Evolutionary conservation across 2,888 invertebrate species (phyloP).

Genomic region (Hyposoter dolosus): DNA sequence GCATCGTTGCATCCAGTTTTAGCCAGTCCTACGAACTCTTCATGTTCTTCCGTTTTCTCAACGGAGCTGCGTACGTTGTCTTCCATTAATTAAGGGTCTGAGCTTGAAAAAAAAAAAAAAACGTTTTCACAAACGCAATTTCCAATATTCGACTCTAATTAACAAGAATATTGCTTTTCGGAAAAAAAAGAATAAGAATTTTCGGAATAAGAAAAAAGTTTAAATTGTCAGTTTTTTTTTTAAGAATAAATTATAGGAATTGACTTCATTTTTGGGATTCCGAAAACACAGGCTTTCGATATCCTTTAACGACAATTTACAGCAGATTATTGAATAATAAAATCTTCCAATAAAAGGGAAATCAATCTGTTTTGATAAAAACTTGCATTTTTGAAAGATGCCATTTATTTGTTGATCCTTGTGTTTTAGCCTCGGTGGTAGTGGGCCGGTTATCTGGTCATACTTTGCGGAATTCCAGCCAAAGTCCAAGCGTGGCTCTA

Average conservation of each 20-base stretch:
- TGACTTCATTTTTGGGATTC: too few relatives aligned
- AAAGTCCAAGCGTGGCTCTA: constrained; percentile 94
- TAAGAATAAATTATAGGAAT: neutral
- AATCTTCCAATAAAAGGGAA: too few relatives aligned
- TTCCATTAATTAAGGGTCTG: neutral
- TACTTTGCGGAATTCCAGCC: constrained; percentile 98
- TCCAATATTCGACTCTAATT: neutral
- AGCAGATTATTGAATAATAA: too few relatives aligned
- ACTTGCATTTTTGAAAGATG: neutral
- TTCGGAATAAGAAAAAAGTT: too few relatives aligned
- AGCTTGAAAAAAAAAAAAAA: neutral
- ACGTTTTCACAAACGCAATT: neutral
- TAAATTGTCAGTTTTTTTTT: too few relatives aligned
- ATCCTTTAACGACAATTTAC: too few relatives aligned
- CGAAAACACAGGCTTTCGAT: too few relatives aligned
- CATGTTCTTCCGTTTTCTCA: constrained; percentile 95
- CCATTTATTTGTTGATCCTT: neutral
- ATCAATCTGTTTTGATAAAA: neutral
- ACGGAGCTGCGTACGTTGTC: constrained; percentile 95
- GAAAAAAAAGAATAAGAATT: too few relatives aligned
- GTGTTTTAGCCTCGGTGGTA: constrained; percentile 91
- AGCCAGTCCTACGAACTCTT: constrained; percentile 95
- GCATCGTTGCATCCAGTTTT: constrained; percentile 96
- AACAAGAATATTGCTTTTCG: neutral
- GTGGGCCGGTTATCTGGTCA: constrained; percentile 97